phyloP scores from a whole-genome alignment of 2,797 vertebrate genomes.

The Gobionotothen gibberifrons region DNA sequence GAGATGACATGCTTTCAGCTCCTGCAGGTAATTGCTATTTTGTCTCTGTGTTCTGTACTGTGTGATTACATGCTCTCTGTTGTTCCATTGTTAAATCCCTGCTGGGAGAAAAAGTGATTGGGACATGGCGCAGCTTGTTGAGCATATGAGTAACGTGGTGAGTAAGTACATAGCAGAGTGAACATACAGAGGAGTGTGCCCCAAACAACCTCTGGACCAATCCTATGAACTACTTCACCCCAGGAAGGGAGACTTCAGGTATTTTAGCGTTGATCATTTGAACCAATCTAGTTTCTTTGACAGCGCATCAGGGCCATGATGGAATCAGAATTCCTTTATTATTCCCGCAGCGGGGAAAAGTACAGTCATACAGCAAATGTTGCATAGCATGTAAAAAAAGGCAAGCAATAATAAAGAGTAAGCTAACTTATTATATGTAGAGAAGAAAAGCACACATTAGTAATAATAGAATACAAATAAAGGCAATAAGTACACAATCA shows the following conservation, averaged over 20 bases:
- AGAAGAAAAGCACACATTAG: no score
- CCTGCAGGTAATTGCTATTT: slow-evolving; percentile 69
- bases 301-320: no score
- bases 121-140: slow-evolving; percentile 75
- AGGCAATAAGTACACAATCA: no score
- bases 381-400: no score
- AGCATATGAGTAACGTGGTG: slow-evolving; percentile 57
- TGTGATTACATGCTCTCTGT: slow-evolving; percentile 68
- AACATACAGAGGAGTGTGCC: slow-evolving; percentile 13
- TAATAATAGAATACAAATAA: no score
- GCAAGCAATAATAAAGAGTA: no score
- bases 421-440: no score
- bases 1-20: slow-evolving; percentile 52
- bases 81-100: slow-evolving; percentile 71
- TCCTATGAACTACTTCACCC: neutral
- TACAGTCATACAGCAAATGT: no score
- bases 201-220: neutral
- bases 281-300: neutral
- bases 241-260: neutral
- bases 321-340: no score
- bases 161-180: slow-evolving; percentile 67
- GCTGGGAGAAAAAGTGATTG: slow-evolving; percentile 73
- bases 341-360: no score
- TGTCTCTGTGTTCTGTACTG: slow-evolving; percentile 59
- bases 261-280: neutral